Percentiles rank a stretch among this genome's conserved stretches.
Evolutionary conservation across 1,140 invertebrate species (phyloP).

Genomic region (Trichoplusia ni): DNA sequence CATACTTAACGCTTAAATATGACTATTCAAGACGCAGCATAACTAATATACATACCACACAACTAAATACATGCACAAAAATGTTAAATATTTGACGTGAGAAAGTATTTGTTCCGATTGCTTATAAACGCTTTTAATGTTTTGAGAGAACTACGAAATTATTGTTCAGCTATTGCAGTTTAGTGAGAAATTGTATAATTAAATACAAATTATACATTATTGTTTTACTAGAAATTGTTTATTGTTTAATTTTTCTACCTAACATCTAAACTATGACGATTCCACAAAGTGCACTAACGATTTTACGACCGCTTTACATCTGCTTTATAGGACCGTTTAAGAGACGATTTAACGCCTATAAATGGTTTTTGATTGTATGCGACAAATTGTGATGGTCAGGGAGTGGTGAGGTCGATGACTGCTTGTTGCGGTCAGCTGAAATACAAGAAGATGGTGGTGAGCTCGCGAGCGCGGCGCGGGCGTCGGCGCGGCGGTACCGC

Average conservation of each 20-base stretch:
- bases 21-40: slow-evolving; percentile 52
- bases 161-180: no score
- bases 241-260: slow-evolving; percentile 16
- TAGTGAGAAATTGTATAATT: no score
- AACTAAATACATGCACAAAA: slow-evolving; percentile 33
- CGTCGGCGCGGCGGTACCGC: background rate
- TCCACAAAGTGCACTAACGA: slow-evolving; percentile 50
- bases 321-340: slow-evolving; percentile 53
- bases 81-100: slow-evolving; percentile 30
- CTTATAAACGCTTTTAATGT: background rate
- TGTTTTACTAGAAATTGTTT: background rate
- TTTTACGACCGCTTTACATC: slow-evolving; percentile 54
- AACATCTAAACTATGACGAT: slow-evolving; percentile 37
- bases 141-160: no score
- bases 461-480: slow-evolving; percentile 36
- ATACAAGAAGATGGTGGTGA: slow-evolving; percentile 64
- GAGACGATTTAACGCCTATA: slow-evolving; percentile 56
- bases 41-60: slow-evolving; percentile 34
- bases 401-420: slow-evolving; percentile 65
- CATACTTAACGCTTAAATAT: slow-evolving; percentile 69
- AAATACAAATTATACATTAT: no score
- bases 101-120: slow-evolving; percentile 16
- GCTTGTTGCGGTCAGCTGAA: slow-evolving; percentile 67
- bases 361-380: slow-evolving; percentile 53
- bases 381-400: slow-evolving; percentile 59